Evolutionary conservation across 2,888 invertebrate species (phyloP).

Genomic region (Coleophora flavipennella): DNA sequence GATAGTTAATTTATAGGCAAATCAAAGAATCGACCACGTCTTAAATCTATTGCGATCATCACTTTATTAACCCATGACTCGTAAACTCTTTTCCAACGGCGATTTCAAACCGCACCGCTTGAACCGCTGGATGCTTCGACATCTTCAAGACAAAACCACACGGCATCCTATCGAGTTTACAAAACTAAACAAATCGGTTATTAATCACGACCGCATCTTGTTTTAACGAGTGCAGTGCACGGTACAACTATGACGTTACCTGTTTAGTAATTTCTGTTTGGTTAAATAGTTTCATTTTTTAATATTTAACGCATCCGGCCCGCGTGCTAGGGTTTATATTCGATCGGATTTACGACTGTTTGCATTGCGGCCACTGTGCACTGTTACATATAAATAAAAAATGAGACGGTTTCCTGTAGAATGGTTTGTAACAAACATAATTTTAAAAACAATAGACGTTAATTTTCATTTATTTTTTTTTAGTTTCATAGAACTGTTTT

Average conservation of each 20-base stretch:
- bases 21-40: slow-evolving; percentile 3
- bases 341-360: slow-evolving; percentile 69
- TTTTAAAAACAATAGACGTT: slow-evolving; percentile 56
- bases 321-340: slow-evolving; percentile 52
- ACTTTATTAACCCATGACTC: slow-evolving; percentile 26
- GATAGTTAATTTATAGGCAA: too few species aligned
- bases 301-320: slow-evolving; percentile 60
- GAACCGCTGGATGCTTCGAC: slow-evolving; percentile 18
- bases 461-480: background rate
- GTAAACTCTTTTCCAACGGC: slow-evolving; percentile 25
- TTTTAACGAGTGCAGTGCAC: slow-evolving; percentile 24
- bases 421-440: slow-evolving; percentile 52
- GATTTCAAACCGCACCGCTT: slow-evolving; percentile 38
- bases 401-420: slow-evolving; percentile 57
- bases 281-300: slow-evolving; percentile 57
- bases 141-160: slow-evolving; percentile 36
- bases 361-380: slow-evolving; percentile 65
- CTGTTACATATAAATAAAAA: slow-evolving; percentile 69
- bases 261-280: slow-evolving; percentile 41
- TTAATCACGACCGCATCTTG: slow-evolving; percentile 51
- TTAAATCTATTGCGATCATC: slow-evolving; percentile 19
- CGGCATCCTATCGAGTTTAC: slow-evolving; percentile 59
- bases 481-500: too few species aligned
- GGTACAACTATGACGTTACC: slow-evolving; percentile 32
- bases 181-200: slow-evolving; percentile 44